Evolutionary conservation across 2,888 invertebrate species (phyloP), one percentile per base, ranked within the genome.

Genomic region (Junonia oenone): DNA sequence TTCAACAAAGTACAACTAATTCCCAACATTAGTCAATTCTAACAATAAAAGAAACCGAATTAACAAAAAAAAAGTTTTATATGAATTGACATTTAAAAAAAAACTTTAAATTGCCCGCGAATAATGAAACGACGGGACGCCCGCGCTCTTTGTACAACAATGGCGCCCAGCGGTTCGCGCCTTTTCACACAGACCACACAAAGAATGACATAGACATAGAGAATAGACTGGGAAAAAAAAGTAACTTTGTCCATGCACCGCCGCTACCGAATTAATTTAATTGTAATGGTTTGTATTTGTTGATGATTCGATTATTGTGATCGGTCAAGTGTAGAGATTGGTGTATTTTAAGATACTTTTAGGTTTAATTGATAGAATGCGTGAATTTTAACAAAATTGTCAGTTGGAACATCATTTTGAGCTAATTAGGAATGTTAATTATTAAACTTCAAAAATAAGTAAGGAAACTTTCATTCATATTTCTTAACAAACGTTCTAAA

Each of bases 111-210:
- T 11, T 17, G 83, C 75, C 83, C 83, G 78, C 84, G 76, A 83
- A 86, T 83, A 88, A 87, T 77, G 73, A 73, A 81, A 73, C 89
- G 61, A 73, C 89, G 81, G 89, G 78, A 77, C 68, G 78, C 72
- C 80, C 67, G 67, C 78, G 72, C 84, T 86, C 79, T 67, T 81
- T 72, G 77, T 74, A 75, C 73, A 79, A 89, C 89, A 89, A 90
- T 78, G 80, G 81, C 76, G 59, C 68, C 87, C 84, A 74, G 72
- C 75, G 65, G 89, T 76, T 85, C 77, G 77, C 81, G 81, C 81
- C 81, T 78, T 79, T 82, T 71, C 65, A 66, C 66, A 70, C 67
- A 67, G 70, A 71, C 71, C 69, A 71, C 73, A 70, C 72, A 69
- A 72, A 73, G 76, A 88, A 83, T 86, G 84, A 84, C 85, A 87